These are phyloP conservation scores for Verasper variegatus DNA, from an alignment of 2,113 vertebrate genomes.

Conservation along the genomic window DNA sequence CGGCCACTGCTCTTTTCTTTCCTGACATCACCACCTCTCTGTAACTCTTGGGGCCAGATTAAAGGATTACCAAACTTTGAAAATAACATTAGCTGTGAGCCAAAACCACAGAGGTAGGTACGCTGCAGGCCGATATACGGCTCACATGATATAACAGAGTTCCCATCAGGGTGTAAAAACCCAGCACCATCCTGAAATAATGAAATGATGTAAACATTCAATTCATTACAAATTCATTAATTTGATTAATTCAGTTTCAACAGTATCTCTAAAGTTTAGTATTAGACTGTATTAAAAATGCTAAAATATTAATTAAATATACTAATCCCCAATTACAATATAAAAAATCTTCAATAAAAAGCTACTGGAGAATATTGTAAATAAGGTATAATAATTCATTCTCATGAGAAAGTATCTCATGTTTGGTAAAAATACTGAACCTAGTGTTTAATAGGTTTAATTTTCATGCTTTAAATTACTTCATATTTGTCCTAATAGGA, in stretches of 20 bases:
- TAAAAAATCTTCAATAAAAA: not conserved
- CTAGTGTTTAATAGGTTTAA: too few species aligned
- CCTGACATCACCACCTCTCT: constrained; percentile 81
- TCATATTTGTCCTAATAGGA: not conserved
- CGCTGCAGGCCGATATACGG: not conserved
- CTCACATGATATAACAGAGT: not conserved
- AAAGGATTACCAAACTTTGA: constrained; percentile 78
- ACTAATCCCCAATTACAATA: too few species aligned
- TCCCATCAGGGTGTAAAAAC: not conserved
- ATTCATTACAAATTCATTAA: not conserved
- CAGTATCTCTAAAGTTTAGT: too few species aligned
- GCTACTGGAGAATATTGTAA: not conserved
- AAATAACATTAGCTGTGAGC: constrained; percentile 53
- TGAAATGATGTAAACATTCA: not conserved
- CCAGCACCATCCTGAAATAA: not conserved
- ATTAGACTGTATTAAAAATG: too few species aligned
- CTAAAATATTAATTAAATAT: too few species aligned
- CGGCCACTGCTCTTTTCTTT: constrained; percentile 74
- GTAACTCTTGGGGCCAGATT: constrained; percentile 77
- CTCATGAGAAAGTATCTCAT: too few species aligned
- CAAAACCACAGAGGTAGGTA: constrained; percentile 40
- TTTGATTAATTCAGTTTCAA: too few species aligned
- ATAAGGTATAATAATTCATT: not conserved
- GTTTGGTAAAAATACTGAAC: too few species aligned
- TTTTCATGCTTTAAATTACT: too few species aligned